A percentile compares a stretch with the other conserved stretches of the same genome.
phyloP scores from a whole-genome alignment of 2,797 vertebrate species.

The Emys orbicularis region DNA sequence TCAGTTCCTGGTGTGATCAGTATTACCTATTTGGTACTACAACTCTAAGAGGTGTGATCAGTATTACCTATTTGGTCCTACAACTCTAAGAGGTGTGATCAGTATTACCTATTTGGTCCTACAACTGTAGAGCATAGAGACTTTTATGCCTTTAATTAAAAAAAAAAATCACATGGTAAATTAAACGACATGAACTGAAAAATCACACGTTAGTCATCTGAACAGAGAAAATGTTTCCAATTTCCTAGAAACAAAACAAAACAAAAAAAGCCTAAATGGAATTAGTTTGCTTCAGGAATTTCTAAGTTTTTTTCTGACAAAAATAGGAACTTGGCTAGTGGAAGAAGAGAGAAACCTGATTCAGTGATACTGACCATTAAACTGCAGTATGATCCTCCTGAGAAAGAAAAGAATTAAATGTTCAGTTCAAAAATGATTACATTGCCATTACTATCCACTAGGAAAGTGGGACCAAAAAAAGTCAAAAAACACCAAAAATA shows the following conservation, averaged over 20 bases:
- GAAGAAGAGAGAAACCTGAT: background rate
- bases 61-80: background rate
- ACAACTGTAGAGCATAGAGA: background rate
- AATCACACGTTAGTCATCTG: background rate
- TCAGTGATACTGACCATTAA: background rate
- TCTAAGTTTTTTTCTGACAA: slow-evolving; percentile 20
- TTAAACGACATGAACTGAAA: background rate
- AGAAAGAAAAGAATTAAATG: slow-evolving; percentile 61
- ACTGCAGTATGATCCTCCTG: slow-evolving; percentile 22
- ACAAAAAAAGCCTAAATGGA: background rate
- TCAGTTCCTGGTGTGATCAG: background rate
- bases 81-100: background rate
- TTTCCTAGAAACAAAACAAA: slow-evolving; percentile 3
- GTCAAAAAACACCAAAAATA: slow-evolving; percentile 42
- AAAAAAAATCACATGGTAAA: background rate
- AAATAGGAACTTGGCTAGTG: background rate
- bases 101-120: background rate
- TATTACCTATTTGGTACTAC: background rate
- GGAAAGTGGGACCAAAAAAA: slow-evolving; percentile 49
- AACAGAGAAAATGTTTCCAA: background rate
- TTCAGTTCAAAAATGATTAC: slow-evolving; percentile 63
- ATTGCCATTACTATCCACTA: slow-evolving; percentile 48
- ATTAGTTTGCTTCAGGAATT: slow-evolving; percentile 37
- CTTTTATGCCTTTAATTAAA: background rate
- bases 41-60: background rate